phyloP scores from a whole-genome alignment of 1,140 invertebrate genomes.

The Drosophila bipectinata region DNA sequence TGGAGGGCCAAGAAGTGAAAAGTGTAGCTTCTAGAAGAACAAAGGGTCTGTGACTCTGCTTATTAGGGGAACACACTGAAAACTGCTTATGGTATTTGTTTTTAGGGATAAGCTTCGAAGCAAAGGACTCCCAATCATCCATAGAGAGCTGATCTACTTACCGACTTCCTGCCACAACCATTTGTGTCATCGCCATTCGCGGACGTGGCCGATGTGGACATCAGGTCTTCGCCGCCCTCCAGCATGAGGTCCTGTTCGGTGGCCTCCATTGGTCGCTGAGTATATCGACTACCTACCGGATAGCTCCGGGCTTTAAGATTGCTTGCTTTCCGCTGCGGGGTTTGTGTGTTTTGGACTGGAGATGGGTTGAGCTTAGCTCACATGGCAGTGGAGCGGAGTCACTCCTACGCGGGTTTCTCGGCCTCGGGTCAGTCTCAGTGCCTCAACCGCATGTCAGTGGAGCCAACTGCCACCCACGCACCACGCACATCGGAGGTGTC shows the following conservation, averaged over 20 bases:
- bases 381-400: conserved; percentile 43
- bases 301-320: conserved; percentile 1
- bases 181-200: conserved; percentile 67
- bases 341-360: conserved; percentile 26
- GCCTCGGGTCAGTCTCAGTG: conserved; percentile 55
- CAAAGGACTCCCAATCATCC: not conserved
- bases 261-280: conserved; percentile 40
- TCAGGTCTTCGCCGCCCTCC: conserved; percentile 60
- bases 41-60: not conserved
- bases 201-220: conserved; percentile 70
- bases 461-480: conserved; percentile 32
- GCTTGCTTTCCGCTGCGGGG: conserved; percentile 15
- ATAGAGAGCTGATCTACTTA: conserved; percentile 30
- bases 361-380: conserved; percentile 41
- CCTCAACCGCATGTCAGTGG: conserved; percentile 44
- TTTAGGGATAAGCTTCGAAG: not conserved
- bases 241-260: conserved; percentile 61
- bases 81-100: not conserved
- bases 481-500: conserved; percentile 51
- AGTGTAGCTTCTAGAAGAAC: not conserved
- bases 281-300: conserved; percentile 12
- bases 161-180: conserved; percentile 68
- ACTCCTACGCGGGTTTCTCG: conserved; percentile 46
- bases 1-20: not conserved
- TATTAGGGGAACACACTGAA: not conserved